phyloP scores from a whole-genome alignment of 2,888 invertebrate genomes.

The Coecobrya sp. region DNA sequence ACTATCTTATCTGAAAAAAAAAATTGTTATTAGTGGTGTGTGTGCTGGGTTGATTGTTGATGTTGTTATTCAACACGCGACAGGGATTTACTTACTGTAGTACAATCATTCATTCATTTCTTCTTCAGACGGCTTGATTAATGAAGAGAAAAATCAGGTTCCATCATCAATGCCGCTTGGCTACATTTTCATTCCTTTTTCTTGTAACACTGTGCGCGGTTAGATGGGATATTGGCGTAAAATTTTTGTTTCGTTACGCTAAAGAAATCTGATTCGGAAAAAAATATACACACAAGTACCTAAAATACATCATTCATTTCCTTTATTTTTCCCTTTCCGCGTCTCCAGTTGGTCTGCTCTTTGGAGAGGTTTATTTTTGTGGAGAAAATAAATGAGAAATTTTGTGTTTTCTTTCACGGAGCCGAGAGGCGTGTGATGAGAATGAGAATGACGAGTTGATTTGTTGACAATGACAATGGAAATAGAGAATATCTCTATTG shows the following conservation, averaged over 20 bases:
- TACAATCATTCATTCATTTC: conserved; percentile 14
- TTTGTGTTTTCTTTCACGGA: conserved; percentile 19
- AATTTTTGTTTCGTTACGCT: neutral
- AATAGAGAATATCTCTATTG: neutral
- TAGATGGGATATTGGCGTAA: too few relatives aligned
- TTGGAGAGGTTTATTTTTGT: neutral
- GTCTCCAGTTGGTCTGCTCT: conserved; percentile 49
- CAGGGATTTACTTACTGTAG: conserved; percentile 24
- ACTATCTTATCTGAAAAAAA: neutral
- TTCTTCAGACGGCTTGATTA: conserved; percentile 31
- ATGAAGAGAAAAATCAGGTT: conserved; percentile 64
- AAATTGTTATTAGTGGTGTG: neutral
- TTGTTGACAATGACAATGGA: conserved; percentile 22
- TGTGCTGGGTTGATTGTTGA: conserved; percentile 21
- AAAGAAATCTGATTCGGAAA: neutral
- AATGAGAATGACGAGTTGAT: conserved; percentile 34
- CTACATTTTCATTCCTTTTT: too few relatives aligned
- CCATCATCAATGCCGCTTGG: neutral
- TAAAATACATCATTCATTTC: neutral
- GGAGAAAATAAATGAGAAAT: conserved; percentile 68
- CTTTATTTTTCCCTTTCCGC: neutral
- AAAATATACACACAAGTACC: neutral
- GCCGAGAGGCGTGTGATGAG: conserved; percentile 2
- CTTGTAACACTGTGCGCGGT: too few relatives aligned
- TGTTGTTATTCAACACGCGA: conserved; percentile 65